phyloP scores from a whole-genome alignment of 1,140 invertebrate genomes.

The Meloidogyne chitwoodi region DNA sequence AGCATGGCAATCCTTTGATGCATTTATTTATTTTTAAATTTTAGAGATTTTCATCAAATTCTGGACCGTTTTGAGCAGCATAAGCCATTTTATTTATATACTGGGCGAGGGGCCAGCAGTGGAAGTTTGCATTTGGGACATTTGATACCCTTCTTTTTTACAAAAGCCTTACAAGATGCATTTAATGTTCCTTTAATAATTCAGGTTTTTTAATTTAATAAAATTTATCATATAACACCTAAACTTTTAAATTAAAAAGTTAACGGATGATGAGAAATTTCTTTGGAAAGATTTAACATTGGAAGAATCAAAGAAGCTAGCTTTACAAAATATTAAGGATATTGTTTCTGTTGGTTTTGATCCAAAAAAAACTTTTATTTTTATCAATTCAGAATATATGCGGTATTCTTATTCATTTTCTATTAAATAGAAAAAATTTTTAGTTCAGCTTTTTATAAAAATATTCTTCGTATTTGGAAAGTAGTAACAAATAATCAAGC shows the following conservation, averaged over 20 bases:
- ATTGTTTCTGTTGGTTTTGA: slow-evolving; percentile 98
- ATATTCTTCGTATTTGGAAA: slow-evolving; percentile 83
- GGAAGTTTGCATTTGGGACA: slow-evolving; percentile 93
- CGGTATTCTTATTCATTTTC: slow-evolving; percentile 67
- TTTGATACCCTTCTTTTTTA: slow-evolving; percentile 92
- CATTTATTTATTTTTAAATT: too few relatives aligned
- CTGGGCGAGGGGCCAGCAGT: slow-evolving; percentile 91
- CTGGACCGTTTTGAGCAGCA: slow-evolving; percentile 78
- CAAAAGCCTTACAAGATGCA: slow-evolving; percentile 94
- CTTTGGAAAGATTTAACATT: slow-evolving; percentile 91
- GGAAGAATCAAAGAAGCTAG: slow-evolving; percentile 80
- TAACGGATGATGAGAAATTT: slow-evolving; percentile 98
- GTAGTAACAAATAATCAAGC: slow-evolving; percentile 90
- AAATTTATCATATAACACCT: background rate
- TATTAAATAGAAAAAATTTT: slow-evolving; percentile 18
- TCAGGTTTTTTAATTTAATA: slow-evolving; percentile 38
- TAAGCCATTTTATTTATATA: slow-evolving; percentile 94
- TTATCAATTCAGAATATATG: slow-evolving; percentile 87
- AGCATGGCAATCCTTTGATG: too few relatives aligned
- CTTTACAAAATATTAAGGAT: slow-evolving; percentile 89
- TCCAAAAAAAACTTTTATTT: slow-evolving; percentile 91
- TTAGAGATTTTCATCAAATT: slow-evolving; percentile 68
- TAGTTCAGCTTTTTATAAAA: slow-evolving; percentile 81
- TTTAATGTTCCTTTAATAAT: slow-evolving; percentile 85
- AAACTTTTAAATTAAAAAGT: slow-evolving; percentile 64